These are phyloP conservation scores for Otis tarda DNA, from an alignment of 2,113 vertebrate species.

Conservation along the genomic window DNA sequence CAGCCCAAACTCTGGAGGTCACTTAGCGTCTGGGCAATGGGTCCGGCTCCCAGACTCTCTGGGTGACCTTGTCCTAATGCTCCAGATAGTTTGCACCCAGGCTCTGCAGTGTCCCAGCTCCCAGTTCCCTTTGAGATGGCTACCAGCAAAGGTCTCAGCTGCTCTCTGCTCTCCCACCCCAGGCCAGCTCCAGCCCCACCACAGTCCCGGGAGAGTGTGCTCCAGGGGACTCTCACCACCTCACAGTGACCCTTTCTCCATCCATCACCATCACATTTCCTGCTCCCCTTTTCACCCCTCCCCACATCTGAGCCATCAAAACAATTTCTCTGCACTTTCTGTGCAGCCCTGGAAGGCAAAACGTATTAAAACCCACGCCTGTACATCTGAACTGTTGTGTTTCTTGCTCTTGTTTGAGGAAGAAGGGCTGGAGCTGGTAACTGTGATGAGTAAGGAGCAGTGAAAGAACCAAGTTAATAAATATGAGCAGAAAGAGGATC, in stretches of 20 bases:
- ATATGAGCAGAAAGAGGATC: not conserved
- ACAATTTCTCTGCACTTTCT: not conserved
- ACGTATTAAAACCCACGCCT: not conserved
- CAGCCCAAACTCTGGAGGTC: not conserved
- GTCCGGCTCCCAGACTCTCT: not conserved
- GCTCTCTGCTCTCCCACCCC: not conserved
- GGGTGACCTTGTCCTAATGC: not conserved
- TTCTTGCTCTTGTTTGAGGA: not conserved
- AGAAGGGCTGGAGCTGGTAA: not conserved
- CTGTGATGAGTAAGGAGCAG: not conserved
- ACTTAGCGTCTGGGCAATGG: not conserved
- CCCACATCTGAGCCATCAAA: not conserved
- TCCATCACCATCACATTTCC: not conserved
- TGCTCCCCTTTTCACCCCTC: not conserved
- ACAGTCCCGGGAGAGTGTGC: fast-evolving
- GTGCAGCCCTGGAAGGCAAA: not conserved
- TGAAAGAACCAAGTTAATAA: not conserved
- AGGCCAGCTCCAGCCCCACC: not conserved
- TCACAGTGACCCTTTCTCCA: not conserved
- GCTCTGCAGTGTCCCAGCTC: not conserved
- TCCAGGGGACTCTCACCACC: not conserved
- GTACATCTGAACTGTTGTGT: not conserved
- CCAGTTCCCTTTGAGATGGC: not conserved
- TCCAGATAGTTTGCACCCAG: not conserved
- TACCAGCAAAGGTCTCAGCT: not conserved